Evolutionary conservation across 2,888 invertebrate species (phyloP).

Genomic region (Epinotia ramella): DNA sequence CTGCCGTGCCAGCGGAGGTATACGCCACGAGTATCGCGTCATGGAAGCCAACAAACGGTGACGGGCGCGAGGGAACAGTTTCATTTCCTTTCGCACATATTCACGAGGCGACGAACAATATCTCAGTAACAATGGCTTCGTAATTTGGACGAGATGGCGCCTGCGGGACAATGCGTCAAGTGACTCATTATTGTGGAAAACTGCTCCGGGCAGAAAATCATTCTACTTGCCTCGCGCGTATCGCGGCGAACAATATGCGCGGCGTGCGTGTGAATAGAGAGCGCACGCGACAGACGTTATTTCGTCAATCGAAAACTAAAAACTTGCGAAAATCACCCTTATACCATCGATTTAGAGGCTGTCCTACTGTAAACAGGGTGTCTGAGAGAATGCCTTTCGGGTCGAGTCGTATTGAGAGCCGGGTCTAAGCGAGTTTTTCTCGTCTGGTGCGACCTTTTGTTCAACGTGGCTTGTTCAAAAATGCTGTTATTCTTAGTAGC

Average conservation of each 20-base stretch:
- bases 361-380: neutral
- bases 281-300: conserved; percentile 44
- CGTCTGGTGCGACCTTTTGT: conserved; percentile 54
- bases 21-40: conserved; percentile 53
- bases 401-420: conserved; percentile 44
- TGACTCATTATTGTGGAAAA: conserved; percentile 80
- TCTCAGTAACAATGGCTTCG: conserved; percentile 79
- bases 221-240: conserved; percentile 62
- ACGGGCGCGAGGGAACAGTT: conserved; percentile 71
- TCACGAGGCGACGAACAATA: conserved; percentile 79
- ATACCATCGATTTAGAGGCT: conserved; percentile 12
- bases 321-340: conserved; percentile 14
- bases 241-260: conserved; percentile 62
- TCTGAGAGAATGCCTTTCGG: conserved; percentile 11
- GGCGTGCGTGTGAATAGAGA: conserved; percentile 63
- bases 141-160: conserved; percentile 79
- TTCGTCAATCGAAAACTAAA: conserved; percentile 24
- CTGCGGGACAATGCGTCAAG: conserved; percentile 79
- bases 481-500: conserved; percentile 53
- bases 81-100: conserved; percentile 82
- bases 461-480: conserved; percentile 47
- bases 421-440: conserved; percentile 50
- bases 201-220: conserved; percentile 73
- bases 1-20: conserved; percentile 2
- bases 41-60: conserved; percentile 64